Base-by-base conservation (phyloP, 2,797 vertebrate genomes). In the Alcedo atthis region DNA sequence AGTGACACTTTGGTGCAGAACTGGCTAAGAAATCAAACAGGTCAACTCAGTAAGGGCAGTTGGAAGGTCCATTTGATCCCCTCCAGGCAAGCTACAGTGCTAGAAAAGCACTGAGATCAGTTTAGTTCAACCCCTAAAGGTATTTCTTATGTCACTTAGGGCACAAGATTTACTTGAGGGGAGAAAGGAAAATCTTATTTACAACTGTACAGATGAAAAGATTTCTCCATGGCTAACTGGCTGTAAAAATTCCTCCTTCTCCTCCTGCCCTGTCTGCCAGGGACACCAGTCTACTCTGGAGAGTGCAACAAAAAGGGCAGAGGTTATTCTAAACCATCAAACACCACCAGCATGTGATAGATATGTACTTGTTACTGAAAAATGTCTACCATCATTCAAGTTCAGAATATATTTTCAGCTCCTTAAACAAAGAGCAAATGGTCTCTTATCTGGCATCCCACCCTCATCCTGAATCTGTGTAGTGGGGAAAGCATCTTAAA, bases 91-190 rank as follows among this genome's bases (percentile, higher is more conserved):
- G 69, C 63, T 88, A 62, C 55, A 80, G 15, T 66, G 94, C 81
- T 71, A 69, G 74, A 83, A 84, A 90, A 75, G 59, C 70, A 75
- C 59, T 75, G 53, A 92, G 85, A 95, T 68, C 73, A 53, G 93
- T 94, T 94, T 87, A 96, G 96, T 96, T 87, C 69, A 79, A 82
- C 80, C 6, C 89, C 94, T 88, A 92, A 94, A 89, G 80, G 32
- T 78, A 79, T 86, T 96, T 97, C 30, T 37, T 51, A 40, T 89
- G 87, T 94, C 75, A 46, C 35, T 46, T 77, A 93, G 94, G 92
- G 59, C 71, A 26, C 48, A 64, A 42, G 67, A 83, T 79, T 92
- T 81, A 88, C 37, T 75, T 81, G 83, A 87, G 80, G 73, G 0
- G 4, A 84, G 74, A 67, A 77, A 78, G 30, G 53, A 35, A 77